Conservation (phyloP, 2,888 invertebrate genomes). For the Schizotus pectinicornis region DNA sequence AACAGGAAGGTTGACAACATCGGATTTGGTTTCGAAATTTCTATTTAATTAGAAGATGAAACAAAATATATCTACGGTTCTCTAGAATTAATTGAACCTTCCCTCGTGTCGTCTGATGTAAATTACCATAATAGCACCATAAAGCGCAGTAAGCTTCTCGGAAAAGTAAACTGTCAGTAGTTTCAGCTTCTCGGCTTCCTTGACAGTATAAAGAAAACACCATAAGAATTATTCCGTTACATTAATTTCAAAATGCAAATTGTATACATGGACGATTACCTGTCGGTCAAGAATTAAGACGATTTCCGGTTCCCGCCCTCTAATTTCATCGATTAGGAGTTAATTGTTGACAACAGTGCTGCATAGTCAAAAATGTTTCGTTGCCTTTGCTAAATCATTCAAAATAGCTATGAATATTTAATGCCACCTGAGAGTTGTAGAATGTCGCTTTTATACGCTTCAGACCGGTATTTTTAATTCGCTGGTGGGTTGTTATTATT, state of each 20-base stretch:
- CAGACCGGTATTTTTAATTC: neutral
- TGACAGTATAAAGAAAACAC: neutral
- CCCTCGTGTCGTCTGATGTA: too few relatives aligned
- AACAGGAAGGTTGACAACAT: too few relatives aligned
- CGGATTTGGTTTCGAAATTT: too few relatives aligned
- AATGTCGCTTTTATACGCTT: neutral
- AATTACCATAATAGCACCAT: too few relatives aligned
- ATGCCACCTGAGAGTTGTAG: neutral
- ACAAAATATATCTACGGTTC: too few relatives aligned
- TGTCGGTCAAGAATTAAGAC: neutral
- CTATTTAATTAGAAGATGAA: too few relatives aligned
- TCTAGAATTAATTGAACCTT: too few relatives aligned
- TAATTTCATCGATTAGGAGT: neutral
- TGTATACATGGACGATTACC: neutral
- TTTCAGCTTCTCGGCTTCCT: too few relatives aligned
- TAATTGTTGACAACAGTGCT: neutral
- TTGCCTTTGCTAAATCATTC: neutral
- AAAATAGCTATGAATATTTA: conserved; percentile 2
- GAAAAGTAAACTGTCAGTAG: too few relatives aligned
- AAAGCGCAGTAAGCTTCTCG: too few relatives aligned
- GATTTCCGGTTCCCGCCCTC: neutral
- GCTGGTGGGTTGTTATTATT: neutral
- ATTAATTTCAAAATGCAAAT: neutral
- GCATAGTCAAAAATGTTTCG: neutral
- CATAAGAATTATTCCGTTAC: neutral